Conservation (phyloP, 2,113 vertebrate species). For the Ciconia maguari region DNA sequence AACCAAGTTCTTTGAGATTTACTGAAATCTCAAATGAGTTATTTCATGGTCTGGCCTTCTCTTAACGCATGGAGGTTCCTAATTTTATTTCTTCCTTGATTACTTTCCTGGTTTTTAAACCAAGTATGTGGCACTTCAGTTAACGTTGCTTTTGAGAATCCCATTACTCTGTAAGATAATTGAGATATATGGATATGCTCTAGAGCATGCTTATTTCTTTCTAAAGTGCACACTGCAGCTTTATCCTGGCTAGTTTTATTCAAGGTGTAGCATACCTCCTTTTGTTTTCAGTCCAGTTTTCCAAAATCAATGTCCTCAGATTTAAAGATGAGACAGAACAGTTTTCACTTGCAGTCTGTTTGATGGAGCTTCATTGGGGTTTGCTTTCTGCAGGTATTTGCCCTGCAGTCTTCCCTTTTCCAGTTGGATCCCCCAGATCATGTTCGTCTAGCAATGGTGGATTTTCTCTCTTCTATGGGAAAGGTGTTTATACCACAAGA, state of each 20-base stretch:
- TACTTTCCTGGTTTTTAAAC: background rate
- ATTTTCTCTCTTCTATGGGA: slow-evolving; percentile 85
- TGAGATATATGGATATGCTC: background rate
- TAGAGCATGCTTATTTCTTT: background rate
- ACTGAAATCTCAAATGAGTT: background rate
- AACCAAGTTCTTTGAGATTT: background rate
- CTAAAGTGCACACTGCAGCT: background rate
- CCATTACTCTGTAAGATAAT: background rate
- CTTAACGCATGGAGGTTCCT: background rate
- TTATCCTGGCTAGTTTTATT: background rate
- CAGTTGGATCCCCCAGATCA: slow-evolving; percentile 76
- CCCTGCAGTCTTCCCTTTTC: slow-evolving; percentile 77
- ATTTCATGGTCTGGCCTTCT: background rate
- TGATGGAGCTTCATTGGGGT: background rate
- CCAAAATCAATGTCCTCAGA: background rate
- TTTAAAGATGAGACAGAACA: background rate
- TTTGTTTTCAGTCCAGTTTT: background rate
- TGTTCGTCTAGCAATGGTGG: slow-evolving; percentile 76
- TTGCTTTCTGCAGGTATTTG: slow-evolving; percentile 73
- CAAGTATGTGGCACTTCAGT: background rate
- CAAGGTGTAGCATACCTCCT: background rate
- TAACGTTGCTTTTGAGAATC: background rate
- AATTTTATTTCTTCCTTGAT: background rate
- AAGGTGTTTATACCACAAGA: slow-evolving; percentile 80
- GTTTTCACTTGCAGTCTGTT: background rate